Percentiles rank a stretch among this genome's conserved stretches.
These are phyloP conservation scores for Oligia strigilis DNA, from an alignment of 2,888 invertebrate genomes.

Conservation along the genomic window DNA sequence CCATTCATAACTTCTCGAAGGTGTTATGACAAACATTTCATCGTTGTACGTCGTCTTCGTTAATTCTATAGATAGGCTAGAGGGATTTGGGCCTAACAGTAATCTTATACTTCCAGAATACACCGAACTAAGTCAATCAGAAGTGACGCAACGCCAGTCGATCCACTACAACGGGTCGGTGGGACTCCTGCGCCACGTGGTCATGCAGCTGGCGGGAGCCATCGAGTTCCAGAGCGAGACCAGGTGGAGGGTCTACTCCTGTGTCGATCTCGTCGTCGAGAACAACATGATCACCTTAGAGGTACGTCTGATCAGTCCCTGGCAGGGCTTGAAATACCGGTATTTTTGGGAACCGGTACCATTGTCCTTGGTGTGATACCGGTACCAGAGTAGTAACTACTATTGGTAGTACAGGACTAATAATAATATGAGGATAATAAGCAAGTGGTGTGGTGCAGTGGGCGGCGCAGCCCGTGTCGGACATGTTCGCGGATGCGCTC, in stretches of 20 bases:
- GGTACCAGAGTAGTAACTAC: neutral
- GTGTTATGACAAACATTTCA: neutral
- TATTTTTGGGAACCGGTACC: neutral
- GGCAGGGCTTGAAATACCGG: neutral
- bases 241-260: slow-evolving; percentile 95
- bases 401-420: neutral
- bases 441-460: neutral
- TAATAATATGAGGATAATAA: no score
- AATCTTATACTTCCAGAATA: slow-evolving; percentile 92
- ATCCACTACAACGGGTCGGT: slow-evolving; percentile 95
- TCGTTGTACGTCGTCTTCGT: neutral
- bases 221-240: slow-evolving; percentile 93
- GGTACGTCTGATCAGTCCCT: slow-evolving; percentile 78
- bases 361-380: neutral
- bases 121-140: slow-evolving; percentile 98
- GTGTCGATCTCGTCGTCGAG: slow-evolving; percentile 95
- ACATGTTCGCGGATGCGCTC: slow-evolving; percentile 99
- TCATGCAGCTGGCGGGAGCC: slow-evolving; percentile 94
- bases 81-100: neutral
- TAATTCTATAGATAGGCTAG: neutral
- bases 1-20: no score
- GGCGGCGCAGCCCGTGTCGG: slow-evolving; percentile 93
- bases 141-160: slow-evolving; percentile 97
- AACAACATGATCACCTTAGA: slow-evolving; percentile 96
- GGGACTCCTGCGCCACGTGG: slow-evolving; percentile 93